phyloP scores from a whole-genome alignment of 2,113 vertebrate genomes.

The Cavia porcellus region DNA sequence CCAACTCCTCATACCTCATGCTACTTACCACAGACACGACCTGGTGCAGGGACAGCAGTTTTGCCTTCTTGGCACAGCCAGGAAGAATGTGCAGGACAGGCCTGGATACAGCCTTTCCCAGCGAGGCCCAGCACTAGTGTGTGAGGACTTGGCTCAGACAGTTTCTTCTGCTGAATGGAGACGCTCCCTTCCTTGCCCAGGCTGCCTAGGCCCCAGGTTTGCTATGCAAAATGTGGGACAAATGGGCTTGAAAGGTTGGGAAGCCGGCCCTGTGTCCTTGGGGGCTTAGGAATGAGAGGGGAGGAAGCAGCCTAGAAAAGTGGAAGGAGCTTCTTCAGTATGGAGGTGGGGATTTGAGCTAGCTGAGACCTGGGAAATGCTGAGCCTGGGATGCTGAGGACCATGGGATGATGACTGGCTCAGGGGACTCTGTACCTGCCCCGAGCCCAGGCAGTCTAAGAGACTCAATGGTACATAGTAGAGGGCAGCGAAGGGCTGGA shows the following conservation, averaged over 20 bases:
- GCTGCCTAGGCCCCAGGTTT: background rate
- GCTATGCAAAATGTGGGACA: background rate
- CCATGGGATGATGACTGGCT: no score
- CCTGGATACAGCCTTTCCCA: background rate
- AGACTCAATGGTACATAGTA: rapidly evolving
- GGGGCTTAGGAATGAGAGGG: background rate
- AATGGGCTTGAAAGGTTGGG: background rate
- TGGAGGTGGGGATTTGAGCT: rapidly evolving
- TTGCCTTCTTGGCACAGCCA: background rate
- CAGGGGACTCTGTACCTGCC: no score
- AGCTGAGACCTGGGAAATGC: background rate
- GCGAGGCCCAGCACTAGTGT: background rate
- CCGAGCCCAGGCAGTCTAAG: background rate
- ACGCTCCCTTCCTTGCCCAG: background rate
- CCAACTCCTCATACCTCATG: background rate
- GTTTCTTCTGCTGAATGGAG: background rate
- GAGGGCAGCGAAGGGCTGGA: background rate
- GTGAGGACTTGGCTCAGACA: background rate
- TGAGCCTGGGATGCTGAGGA: background rate
- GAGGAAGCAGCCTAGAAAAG: background rate
- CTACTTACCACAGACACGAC: background rate
- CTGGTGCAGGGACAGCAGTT: background rate
- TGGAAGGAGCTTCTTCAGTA: background rate
- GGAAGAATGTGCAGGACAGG: background rate
- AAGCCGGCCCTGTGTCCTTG: background rate